Conservation (phyloP, 2,797 vertebrate genomes). For the Tympanoctomys barrerae region DNA sequence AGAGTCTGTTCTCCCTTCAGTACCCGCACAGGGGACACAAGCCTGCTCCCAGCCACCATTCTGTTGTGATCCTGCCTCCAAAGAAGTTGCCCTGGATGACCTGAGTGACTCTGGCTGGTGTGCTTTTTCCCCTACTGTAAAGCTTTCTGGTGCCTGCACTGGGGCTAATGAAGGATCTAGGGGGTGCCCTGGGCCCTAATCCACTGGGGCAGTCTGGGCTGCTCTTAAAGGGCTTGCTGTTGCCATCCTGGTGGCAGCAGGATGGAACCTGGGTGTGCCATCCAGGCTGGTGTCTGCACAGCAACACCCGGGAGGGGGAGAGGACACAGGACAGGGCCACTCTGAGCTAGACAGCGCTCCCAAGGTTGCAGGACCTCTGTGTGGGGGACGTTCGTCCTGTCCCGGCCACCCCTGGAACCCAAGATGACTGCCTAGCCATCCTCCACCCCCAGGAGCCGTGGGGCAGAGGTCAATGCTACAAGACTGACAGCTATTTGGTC, state of each 20-base stretch:
- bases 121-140: too few species aligned
- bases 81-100: not conserved
- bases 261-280: not conserved
- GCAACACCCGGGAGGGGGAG: not conserved
- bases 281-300: not conserved
- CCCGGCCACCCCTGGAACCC: too few species aligned
- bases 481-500: not conserved
- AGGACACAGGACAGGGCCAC: not conserved
- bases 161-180: not conserved
- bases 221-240: not conserved
- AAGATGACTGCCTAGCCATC: not conserved
- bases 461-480: not conserved
- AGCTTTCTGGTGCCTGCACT: not conserved
- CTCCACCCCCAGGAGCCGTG: not conserved
- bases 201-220: not conserved
- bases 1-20: not conserved
- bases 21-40: not conserved
- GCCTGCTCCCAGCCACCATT: not conserved
- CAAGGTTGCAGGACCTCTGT: not conserved
- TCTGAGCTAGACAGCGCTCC: accelerated
- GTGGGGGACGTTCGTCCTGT: too few species aligned
- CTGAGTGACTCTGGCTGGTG: not conserved
- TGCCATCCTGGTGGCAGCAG: not conserved
- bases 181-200: not conserved
- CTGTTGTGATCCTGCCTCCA: not conserved